A percentile compares a stretch with the other conserved stretches of the same genome.
Evolutionary conservation across 2,797 vertebrate species (phyloP).

Genomic region (Onychomys torridus): DNA sequence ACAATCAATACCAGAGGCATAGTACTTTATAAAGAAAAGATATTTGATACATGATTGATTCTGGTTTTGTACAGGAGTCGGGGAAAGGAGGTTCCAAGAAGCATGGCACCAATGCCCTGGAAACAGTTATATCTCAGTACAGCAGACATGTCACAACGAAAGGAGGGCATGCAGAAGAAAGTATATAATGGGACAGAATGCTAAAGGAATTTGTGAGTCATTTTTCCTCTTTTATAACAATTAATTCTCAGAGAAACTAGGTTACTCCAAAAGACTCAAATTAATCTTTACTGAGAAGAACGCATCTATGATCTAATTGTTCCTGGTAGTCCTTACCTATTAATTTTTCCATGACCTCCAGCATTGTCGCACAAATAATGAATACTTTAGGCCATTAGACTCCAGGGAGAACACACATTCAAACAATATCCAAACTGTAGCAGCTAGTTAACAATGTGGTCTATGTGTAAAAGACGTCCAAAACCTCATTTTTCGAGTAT

Average conservation of each 20-base stretch:
- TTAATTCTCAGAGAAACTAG: background rate
- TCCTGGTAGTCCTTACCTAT: background rate
- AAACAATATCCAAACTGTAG: background rate
- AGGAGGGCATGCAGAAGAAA: background rate
- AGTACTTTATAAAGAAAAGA: background rate
- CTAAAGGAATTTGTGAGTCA: background rate
- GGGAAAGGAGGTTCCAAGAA: background rate
- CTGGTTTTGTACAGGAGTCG: background rate
- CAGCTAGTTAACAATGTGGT: background rate
- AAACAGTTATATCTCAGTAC: background rate
- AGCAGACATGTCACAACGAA: background rate
- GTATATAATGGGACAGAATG: background rate
- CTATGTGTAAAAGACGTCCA: background rate
- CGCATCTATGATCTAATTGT: background rate
- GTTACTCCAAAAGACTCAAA: background rate
- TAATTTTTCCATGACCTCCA: background rate
- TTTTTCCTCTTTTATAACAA: background rate
- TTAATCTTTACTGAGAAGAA: background rate
- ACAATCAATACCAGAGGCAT: background rate
- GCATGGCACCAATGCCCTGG: background rate
- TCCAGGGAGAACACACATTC: background rate
- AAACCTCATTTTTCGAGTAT: background rate
- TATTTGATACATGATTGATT: background rate
- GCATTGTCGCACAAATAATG: background rate
- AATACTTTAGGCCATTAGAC: background rate